Evolutionary conservation across 2,797 vertebrate species (phyloP), one percentile per base, ranked within the genome.

Genomic region (Eulemur rubriventer): DNA sequence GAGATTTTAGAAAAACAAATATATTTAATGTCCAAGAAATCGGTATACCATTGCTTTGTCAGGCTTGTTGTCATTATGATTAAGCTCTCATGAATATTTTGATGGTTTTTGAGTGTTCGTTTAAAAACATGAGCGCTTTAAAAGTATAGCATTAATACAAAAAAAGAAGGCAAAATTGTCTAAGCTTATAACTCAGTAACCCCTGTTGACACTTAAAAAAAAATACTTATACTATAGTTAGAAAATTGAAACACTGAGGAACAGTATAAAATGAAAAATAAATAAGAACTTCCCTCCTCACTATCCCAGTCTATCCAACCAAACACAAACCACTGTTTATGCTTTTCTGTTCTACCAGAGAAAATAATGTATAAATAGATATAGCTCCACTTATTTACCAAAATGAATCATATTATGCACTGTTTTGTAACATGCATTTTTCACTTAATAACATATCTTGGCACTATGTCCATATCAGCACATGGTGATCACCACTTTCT

Each of bases 21-120:
- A 72, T 5, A 87, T 48, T 89, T 89, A 75, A 73, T 89, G 61
- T 61, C 46, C 78, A 57, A 33, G 59, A 63, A 91, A 63, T 73
- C 78, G 18, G 63, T 48, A 67, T 24, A 92, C 12, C 24, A 63
- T 22, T 96, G 67, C 57, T 81, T 91, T 89, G 72, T 43, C 43
- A 35, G 63, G 35, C 67, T 80, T 59, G 67, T 59, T 94, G 97
- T 95, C 94, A 95, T 70, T 85, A 82, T 55, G 61, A 89, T 57
- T 78, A 93, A 94, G 72, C 81, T 80, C 65, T 87, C 28, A 65
- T 67, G 50, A 96, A 35, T 57, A 95, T 35, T 92, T 83, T 84
- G 43, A 93, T 88, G 30, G 67, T 38, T 97, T 95, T 38, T 91
- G 30, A 94, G 69, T 70, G 1, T 92, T 82, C 35, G 90, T 96